These are phyloP conservation scores for Lophotis ruficrista DNA, from an alignment of 2,113 vertebrate genomes.

Conservation along the genomic window DNA sequence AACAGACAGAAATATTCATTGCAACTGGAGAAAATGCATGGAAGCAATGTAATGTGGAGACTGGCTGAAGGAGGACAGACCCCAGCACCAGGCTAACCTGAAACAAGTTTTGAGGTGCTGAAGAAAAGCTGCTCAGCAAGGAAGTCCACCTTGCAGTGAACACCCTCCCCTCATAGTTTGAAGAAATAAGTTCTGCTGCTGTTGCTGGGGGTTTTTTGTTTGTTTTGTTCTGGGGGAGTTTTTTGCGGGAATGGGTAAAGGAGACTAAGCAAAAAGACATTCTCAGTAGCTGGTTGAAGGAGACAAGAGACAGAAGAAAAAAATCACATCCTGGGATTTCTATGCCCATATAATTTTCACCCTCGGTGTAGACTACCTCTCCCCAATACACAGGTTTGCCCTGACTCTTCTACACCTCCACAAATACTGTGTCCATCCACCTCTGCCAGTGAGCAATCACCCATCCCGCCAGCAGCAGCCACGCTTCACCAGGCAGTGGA, in stretches of 20 bases:
- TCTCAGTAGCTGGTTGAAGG: neutral
- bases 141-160: neutral
- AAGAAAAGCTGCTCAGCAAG: neutral
- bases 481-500: neutral
- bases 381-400: neutral
- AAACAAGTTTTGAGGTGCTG: neutral
- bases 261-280: neutral
- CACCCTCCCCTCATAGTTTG: neutral
- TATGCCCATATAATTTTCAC: neutral
- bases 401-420: neutral
- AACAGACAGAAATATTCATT: neutral
- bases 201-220: neutral
- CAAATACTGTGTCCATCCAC: neutral
- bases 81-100: neutral
- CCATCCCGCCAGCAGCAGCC: neutral
- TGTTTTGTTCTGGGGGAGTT: neutral
- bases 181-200: neutral
- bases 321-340: neutral
- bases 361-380: neutral
- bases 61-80: neutral
- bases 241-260: neutral
- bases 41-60: neutral
- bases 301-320: neutral
- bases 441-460: neutral
- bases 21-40: neutral